These are phyloP conservation scores for Drosophila sulfurigaster DNA, from an alignment of 1,140 invertebrate genomes.

Conservation along the genomic window DNA sequence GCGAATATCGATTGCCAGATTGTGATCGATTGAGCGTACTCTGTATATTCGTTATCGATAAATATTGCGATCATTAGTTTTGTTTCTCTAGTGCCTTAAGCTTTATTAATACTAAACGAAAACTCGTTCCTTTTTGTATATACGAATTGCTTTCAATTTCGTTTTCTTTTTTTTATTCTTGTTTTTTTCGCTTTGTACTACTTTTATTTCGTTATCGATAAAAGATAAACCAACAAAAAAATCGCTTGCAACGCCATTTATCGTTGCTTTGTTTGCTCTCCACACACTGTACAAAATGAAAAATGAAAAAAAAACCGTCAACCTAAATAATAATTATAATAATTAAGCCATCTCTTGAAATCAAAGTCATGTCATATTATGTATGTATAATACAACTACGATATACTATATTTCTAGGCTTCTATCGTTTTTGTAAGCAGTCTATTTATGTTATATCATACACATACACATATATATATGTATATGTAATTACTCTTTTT, in stretches of 20 bases:
- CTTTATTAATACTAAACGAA: background rate
- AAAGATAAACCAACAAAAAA: background rate
- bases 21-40: background rate
- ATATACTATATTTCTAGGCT: constrained; percentile 22
- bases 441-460: constrained; percentile 14
- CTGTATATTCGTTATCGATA: constrained; percentile 12
- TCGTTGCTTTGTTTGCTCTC: constrained; percentile 31
- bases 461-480: background rate
- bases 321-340: background rate
- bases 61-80: constrained; percentile 10
- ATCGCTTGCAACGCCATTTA: constrained; percentile 25
- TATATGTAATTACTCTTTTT: constrained; percentile 5
- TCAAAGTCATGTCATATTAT: constrained; percentile 9
- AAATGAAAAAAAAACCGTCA: background rate
- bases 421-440: constrained; percentile 6
- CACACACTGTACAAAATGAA: constrained; percentile 22
- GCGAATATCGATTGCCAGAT: background rate
- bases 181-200: constrained; percentile 20
- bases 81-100: constrained; percentile 13
- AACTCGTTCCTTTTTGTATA: constrained; percentile 1
- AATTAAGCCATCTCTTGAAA: constrained; percentile 12
- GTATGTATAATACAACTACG: constrained; percentile 13
- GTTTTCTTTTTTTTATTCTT: background rate
- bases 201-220: constrained; percentile 37
- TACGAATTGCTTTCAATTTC: background rate